Conservation (phyloP, 1,140 invertebrate genomes). For the Drosophila lacteicornis region DNA sequence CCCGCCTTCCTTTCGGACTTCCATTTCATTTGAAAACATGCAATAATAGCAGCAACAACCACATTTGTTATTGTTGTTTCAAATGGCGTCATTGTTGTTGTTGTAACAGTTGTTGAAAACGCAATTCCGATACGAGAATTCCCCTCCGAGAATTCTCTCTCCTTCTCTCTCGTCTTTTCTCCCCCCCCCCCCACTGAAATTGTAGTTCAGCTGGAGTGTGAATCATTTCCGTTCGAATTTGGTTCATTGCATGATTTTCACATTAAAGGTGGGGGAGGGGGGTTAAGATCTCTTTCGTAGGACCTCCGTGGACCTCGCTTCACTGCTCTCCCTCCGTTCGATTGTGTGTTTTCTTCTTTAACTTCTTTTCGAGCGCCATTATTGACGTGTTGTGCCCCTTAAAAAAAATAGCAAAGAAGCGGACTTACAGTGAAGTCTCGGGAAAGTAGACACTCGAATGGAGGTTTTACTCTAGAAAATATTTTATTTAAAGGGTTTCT, state of each 20-base stretch:
- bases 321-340: slow-evolving; percentile 41
- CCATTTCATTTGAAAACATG: slow-evolving; percentile 41
- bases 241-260: slow-evolving; percentile 83
- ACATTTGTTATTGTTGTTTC: slow-evolving; percentile 63
- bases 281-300: slow-evolving; percentile 31
- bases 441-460: too few relatives aligned
- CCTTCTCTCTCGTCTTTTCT: not conserved
- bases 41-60: slow-evolving; percentile 9
- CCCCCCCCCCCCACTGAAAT: slow-evolving; percentile 44
- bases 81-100: slow-evolving; percentile 56
- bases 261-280: slow-evolving; percentile 55
- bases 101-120: slow-evolving; percentile 74
- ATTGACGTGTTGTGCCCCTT: slow-evolving; percentile 76
- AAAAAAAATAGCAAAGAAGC: slow-evolving; percentile 21
- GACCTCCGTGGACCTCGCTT: slow-evolving; percentile 38
- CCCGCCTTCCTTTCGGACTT: not conserved
- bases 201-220: slow-evolving; percentile 72
- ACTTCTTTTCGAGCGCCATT: slow-evolving; percentile 77
- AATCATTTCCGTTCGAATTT: slow-evolving; percentile 83
- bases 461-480: too few relatives aligned
- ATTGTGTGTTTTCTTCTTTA: slow-evolving; percentile 75
- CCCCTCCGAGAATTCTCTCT: slow-evolving; percentile 8
- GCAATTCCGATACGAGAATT: slow-evolving; percentile 63
- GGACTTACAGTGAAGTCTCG: not conserved
- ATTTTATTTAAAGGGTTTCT: too few relatives aligned